phyloP scores from a whole-genome alignment of 2,888 invertebrate species.

The Luperina nickerlii region DNA sequence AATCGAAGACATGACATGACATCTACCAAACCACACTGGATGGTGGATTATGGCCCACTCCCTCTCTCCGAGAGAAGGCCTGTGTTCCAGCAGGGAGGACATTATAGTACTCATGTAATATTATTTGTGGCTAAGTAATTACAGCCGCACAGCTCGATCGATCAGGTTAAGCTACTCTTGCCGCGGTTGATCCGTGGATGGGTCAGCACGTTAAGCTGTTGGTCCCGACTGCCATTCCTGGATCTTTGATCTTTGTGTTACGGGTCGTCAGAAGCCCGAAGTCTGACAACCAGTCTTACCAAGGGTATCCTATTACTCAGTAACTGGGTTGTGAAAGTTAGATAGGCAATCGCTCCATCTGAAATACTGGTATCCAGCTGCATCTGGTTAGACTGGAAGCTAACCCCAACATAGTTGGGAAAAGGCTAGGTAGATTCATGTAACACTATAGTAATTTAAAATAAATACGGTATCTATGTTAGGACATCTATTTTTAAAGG shows the following conservation, averaged over 20 bases:
- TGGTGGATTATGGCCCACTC: background rate
- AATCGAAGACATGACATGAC: background rate
- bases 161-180: background rate
- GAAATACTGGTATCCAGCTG: background rate
- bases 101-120: background rate
- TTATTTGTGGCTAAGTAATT: background rate
- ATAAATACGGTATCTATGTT: background rate
- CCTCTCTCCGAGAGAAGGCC: background rate
- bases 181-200: background rate
- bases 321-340: background rate
- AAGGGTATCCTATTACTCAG: background rate
- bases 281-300: background rate
- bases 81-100: background rate
- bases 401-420: background rate
- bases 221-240: background rate
- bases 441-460: background rate
- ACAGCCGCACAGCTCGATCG: background rate
- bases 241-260: background rate
- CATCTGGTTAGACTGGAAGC: background rate
- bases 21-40: background rate
- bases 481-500: constrained; percentile 5
- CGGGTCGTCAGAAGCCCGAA: background rate
- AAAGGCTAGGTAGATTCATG: background rate
- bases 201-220: background rate
- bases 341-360: background rate